phyloP scores from a whole-genome alignment of 2,113 vertebrate genomes.

The Podarcis cretensis region DNA sequence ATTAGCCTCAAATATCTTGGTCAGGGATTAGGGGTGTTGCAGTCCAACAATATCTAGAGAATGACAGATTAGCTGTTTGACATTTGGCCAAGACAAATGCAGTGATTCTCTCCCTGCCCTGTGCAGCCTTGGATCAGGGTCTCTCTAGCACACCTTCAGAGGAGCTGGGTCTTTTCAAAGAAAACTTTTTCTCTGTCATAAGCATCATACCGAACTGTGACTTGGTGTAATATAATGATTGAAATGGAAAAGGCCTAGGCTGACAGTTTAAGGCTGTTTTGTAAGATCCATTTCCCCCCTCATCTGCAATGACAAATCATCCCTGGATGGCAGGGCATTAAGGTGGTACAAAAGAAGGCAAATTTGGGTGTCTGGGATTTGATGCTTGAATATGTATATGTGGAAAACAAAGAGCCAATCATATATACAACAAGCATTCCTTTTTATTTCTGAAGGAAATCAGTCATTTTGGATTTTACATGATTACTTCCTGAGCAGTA shows the following conservation, averaged over 20 bases:
- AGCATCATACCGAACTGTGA: neutral
- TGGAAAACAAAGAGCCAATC: constrained; percentile 20
- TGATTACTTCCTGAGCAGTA: constrained; percentile 63
- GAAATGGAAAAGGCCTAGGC: neutral
- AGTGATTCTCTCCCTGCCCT: neutral
- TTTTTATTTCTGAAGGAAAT: constrained; percentile 34
- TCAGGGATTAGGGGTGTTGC: no score
- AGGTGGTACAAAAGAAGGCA: neutral
- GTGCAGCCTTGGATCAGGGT: neutral
- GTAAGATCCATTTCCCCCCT: neutral
- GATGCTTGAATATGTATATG: neutral
- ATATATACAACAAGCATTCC: constrained; percentile 33
- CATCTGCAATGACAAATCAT: neutral
- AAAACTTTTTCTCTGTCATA: neutral
- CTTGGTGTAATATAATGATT: neutral
- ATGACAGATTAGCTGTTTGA: no score
- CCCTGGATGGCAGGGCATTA: constrained; percentile 32
- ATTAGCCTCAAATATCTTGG: no score
- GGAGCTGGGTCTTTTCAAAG: neutral
- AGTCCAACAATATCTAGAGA: no score
- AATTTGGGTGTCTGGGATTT: neutral
- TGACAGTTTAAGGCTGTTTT: neutral
- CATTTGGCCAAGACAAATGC: neutral
- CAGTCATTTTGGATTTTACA: constrained; percentile 45
- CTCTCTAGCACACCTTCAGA: neutral